Percentiles rank a stretch among this genome's conserved stretches.
These are phyloP conservation scores for Rana temporaria DNA, from an alignment of 2,113 vertebrate genomes.

Conservation along the genomic window DNA sequence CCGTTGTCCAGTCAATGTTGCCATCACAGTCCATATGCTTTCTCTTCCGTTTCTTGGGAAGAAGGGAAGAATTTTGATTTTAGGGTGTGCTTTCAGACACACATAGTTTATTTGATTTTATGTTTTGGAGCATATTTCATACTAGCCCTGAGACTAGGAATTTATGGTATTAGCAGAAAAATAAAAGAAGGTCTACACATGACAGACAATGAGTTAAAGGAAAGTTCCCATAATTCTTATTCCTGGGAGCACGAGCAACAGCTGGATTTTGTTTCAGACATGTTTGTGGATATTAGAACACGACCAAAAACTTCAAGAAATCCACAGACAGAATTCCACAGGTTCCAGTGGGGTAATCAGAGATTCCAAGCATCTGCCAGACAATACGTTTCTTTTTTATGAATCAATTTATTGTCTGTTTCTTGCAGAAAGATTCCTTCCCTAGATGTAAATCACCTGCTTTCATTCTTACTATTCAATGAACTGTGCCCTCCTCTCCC, in stretches of 20 bases:
- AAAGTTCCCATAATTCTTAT: slow-evolving; percentile 16
- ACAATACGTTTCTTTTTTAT: neutral
- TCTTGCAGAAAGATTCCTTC: neutral
- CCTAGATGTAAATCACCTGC: slow-evolving; percentile 32
- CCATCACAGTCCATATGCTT: neutral
- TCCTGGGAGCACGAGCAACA: neutral
- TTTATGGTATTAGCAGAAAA: slow-evolving; percentile 8
- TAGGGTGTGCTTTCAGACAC: neutral
- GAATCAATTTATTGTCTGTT: slow-evolving; percentile 34
- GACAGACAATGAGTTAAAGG: slow-evolving; percentile 2
- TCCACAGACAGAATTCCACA: slow-evolving; percentile 35
- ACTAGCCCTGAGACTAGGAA: slow-evolving; percentile 19
- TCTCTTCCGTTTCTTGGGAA: neutral
- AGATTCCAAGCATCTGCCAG: slow-evolving; percentile 31
- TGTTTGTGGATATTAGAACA: slow-evolving; percentile 21
- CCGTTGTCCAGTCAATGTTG: neutral
- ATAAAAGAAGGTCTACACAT: neutral
- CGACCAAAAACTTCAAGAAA: slow-evolving; percentile 12
- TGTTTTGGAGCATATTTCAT: slow-evolving; percentile 14
- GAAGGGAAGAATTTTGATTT: neutral
- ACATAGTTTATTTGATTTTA: neutral
- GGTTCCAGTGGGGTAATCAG: slow-evolving; percentile 37
- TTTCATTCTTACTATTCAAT: neutral
- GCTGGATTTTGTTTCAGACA: slow-evolving; percentile 28
- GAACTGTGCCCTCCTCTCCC: slow-evolving; percentile 27